Evolutionary conservation across 2,888 invertebrate species (phyloP).

Genomic region (Xestia c-nigrum): DNA sequence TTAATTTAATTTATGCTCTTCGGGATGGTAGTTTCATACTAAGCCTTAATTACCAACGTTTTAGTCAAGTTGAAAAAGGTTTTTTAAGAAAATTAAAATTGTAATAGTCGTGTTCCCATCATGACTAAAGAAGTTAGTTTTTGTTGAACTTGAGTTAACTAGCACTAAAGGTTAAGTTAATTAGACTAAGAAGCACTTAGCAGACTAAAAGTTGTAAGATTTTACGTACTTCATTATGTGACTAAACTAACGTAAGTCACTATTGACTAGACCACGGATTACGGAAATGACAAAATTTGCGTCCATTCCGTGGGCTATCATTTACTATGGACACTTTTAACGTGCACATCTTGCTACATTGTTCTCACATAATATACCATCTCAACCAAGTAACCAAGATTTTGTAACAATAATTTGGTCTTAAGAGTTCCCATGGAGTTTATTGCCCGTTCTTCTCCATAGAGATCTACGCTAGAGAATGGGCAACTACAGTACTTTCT

Average conservation of each 20-base stretch:
- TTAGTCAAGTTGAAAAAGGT: slow-evolving; percentile 13
- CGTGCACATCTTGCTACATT: too few species aligned
- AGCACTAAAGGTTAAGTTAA: not conserved
- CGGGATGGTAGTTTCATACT: slow-evolving; percentile 12
- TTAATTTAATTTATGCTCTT: slow-evolving; percentile 46
- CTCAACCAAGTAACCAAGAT: too few species aligned
- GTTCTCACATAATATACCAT: too few species aligned
- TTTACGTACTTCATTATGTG: not conserved
- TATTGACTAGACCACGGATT: not conserved
- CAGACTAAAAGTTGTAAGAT: not conserved
- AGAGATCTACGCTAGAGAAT: too few species aligned
- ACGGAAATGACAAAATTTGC: not conserved
- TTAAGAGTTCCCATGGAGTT: too few species aligned
- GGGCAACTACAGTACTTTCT: too few species aligned
- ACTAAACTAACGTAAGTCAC: not conserved
- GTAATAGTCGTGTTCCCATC: slow-evolving; percentile 12
- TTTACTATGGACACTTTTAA: too few species aligned
- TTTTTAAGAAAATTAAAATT: slow-evolving; percentile 28
- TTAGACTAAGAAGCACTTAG: not conserved
- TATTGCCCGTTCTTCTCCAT: too few species aligned
- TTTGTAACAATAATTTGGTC: too few species aligned
- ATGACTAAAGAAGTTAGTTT: not conserved
- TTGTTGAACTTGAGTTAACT: slow-evolving; percentile 17
- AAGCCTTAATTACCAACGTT: slow-evolving; percentile 26
- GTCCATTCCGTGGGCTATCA: not conserved